phyloP scores from a whole-genome alignment of 2,113 vertebrate species.

The Rana temporaria region DNA sequence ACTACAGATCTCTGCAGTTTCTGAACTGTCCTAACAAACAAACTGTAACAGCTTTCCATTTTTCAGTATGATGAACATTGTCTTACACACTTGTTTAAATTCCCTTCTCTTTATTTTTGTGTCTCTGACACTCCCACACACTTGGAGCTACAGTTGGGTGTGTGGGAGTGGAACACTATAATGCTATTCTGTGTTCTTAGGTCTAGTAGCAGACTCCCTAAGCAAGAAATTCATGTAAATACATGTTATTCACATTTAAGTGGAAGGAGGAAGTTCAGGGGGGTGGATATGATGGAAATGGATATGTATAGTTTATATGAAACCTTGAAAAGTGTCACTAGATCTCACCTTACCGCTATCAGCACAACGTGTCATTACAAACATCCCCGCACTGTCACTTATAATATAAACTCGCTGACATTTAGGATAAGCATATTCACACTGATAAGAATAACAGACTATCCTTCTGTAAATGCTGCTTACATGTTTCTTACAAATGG shows the following conservation, averaged over 20 bases:
- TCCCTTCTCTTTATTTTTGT: constrained; percentile 58
- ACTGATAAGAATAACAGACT: background rate
- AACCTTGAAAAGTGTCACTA: constrained; percentile 21
- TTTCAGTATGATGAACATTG: background rate
- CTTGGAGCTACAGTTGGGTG: constrained; percentile 69
- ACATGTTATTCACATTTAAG: background rate
- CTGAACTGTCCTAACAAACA: too few species aligned
- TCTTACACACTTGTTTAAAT: background rate
- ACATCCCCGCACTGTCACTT: background rate
- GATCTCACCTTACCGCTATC: background rate
- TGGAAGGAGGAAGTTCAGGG: background rate
- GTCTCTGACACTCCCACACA: constrained; percentile 63
- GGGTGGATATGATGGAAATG: background rate
- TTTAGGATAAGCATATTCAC: constrained; percentile 19
- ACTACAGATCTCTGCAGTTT: background rate
- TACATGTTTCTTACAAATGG: too few species aligned
- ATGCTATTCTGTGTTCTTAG: constrained; percentile 59
- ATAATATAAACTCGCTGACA: constrained; percentile 2
- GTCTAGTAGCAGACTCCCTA: constrained; percentile 12
- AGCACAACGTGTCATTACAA: constrained; percentile 4
- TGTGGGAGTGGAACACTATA: constrained; percentile 70
- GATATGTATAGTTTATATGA: constrained; percentile 23
- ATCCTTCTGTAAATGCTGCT: background rate
- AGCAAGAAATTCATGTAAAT: constrained; percentile 37
- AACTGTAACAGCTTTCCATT: background rate